Conservation (phyloP, 1,140 invertebrate species). For the Vollenhovia emeryi region DNA sequence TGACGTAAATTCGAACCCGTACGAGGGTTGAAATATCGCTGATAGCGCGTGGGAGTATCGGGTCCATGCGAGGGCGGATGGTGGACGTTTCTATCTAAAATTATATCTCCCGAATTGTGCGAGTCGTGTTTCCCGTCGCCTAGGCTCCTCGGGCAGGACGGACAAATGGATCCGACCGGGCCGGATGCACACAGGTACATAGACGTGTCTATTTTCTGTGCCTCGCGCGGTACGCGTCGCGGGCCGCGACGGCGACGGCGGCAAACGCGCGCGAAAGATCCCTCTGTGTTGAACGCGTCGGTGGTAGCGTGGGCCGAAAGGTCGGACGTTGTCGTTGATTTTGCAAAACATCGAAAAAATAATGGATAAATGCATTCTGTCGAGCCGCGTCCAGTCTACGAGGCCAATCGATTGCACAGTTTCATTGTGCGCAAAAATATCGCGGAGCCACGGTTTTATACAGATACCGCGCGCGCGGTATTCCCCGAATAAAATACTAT, state of each 20-base stretch:
- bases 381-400: slow-evolving; percentile 4
- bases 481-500: slow-evolving; percentile 31
- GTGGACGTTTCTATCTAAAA: slow-evolving; percentile 44
- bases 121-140: slow-evolving; percentile 7
- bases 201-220: slow-evolving; percentile 30
- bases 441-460: neutral
- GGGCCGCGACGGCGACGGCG: neutral
- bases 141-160: neutral
- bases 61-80: neutral
- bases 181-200: neutral
- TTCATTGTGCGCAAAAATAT: slow-evolving; percentile 38
- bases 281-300: neutral
- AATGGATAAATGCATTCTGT: slow-evolving; percentile 13
- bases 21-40: slow-evolving; percentile 40
- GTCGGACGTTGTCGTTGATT: slow-evolving; percentile 21
- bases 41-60: slow-evolving; percentile 38
- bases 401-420: slow-evolving; percentile 27
- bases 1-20: slow-evolving; percentile 31
- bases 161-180: slow-evolving; percentile 34
- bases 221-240: slow-evolving; percentile 1
- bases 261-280: neutral
- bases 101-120: slow-evolving; percentile 48
- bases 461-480: neutral
- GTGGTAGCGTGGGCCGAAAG: slow-evolving; percentile 34
- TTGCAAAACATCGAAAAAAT: slow-evolving; percentile 30